These are phyloP conservation scores for Nephrotoma guestfalica DNA, from an alignment of 2,888 invertebrate genomes.

Conservation along the genomic window DNA sequence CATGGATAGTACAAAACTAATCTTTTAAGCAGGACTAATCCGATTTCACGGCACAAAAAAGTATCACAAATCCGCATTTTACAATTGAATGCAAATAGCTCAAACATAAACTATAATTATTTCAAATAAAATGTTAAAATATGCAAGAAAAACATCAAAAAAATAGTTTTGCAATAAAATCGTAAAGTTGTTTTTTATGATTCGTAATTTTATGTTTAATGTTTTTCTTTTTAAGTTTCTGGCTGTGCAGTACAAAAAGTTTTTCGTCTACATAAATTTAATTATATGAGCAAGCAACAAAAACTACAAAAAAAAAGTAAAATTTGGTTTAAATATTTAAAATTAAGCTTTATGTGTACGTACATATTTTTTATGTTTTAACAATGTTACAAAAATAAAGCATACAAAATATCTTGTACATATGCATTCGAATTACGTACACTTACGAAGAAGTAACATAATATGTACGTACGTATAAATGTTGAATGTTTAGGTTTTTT, in stretches of 20 bases:
- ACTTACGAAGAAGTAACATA: not conserved
- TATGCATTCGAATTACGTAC: not conserved
- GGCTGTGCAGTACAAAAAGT: not conserved
- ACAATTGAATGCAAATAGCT: not conserved
- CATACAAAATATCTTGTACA: not conserved
- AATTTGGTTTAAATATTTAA: not conserved
- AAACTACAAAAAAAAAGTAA: not conserved
- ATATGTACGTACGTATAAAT: not conserved
- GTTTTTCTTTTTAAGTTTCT: not conserved
- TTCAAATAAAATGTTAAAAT: not conserved
- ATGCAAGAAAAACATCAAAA: not conserved
- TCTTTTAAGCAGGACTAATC: too few species aligned
- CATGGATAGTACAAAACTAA: too few species aligned
- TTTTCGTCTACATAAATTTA: not conserved
- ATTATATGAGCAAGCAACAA: not conserved
- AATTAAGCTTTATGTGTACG: not conserved
- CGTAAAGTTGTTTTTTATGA: not conserved
- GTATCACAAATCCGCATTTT: not conserved
- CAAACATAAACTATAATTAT: not conserved
- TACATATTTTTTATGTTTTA: not conserved
- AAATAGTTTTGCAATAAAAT: not conserved
- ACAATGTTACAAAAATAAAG: not conserved
- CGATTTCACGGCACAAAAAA: too few species aligned
- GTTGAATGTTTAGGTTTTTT: not conserved
- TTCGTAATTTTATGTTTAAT: not conserved